A percentile compares a stretch with the other conserved stretches of the same genome.
Evolutionary conservation across 2,113 vertebrate species (phyloP).

Genomic region (Platanista minor): DNA sequence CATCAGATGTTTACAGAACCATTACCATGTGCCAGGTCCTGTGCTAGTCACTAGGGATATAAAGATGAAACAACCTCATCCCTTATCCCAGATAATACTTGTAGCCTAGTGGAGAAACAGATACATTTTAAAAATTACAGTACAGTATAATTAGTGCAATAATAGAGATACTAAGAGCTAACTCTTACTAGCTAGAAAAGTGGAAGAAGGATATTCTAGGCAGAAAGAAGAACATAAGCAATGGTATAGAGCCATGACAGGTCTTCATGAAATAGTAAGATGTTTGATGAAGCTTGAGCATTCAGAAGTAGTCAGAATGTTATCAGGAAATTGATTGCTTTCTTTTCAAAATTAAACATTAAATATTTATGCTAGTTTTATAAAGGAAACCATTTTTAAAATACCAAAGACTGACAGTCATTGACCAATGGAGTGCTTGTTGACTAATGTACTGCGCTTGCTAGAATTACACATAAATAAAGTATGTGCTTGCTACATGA

Average conservation of each 20-base stretch:
- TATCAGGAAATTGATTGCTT: neutral
- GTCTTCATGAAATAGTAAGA: neutral
- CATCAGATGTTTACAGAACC: neutral
- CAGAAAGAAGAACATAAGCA: neutral
- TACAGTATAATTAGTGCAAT: neutral
- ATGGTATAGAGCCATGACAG: neutral
- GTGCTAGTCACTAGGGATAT: neutral
- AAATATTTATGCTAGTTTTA: neutral
- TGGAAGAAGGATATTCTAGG: neutral
- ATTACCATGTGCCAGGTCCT: neutral
- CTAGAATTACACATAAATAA: neutral
- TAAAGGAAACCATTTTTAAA: conserved; percentile 1
- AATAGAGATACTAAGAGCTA: neutral
- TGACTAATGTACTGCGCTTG: neutral
- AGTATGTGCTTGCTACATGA: neutral
- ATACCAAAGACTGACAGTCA: neutral
- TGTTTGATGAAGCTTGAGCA: neutral
- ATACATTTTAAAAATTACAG: neutral
- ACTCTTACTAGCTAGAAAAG: neutral
- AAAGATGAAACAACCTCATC: neutral
- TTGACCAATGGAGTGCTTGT: neutral
- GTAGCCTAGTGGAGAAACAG: neutral
- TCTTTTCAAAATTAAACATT: conserved; percentile 15
- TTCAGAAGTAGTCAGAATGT: neutral
- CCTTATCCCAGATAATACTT: neutral